Evolutionary conservation across 2,888 invertebrate genomes (phyloP).

Genomic region (Daptonema setosum): DNA sequence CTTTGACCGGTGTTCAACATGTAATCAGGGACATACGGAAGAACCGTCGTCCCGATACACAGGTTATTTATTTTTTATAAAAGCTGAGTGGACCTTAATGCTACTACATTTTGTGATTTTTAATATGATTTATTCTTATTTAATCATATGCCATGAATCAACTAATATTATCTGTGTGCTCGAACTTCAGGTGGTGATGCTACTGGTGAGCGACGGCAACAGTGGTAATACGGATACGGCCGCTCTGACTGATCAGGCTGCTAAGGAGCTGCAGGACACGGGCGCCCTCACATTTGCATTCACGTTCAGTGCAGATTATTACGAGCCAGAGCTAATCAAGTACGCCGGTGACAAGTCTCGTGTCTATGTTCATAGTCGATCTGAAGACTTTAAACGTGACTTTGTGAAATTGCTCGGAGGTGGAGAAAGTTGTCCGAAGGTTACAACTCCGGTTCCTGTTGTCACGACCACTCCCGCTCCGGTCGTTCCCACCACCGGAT

Average conservation of each 20-base stretch:
- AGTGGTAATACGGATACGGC: not conserved
- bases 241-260: not conserved
- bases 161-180: too few relatives aligned
- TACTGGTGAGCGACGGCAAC: not conserved
- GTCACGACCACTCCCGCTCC: too few relatives aligned
- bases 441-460: too few relatives aligned
- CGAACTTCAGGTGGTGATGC: too few relatives aligned
- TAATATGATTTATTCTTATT: too few relatives aligned
- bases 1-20: not conserved
- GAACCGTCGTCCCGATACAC: not conserved
- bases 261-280: not conserved
- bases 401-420: not conserved
- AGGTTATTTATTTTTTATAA: too few relatives aligned
- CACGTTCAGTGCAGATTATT: conserved; percentile 12
- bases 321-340: conserved; percentile 11
- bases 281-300: conserved; percentile 12
- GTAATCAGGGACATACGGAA: not conserved
- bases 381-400: conserved; percentile 7
- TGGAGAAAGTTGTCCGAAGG: too few relatives aligned
- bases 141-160: too few relatives aligned
- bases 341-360: conserved; percentile 11
- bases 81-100: too few relatives aligned
- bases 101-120: too few relatives aligned
- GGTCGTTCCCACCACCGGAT: too few relatives aligned
- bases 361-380: conserved; percentile 9